phyloP scores from a whole-genome alignment of 2,797 vertebrate genomes.

The Helicolenus hilgendorfi region DNA sequence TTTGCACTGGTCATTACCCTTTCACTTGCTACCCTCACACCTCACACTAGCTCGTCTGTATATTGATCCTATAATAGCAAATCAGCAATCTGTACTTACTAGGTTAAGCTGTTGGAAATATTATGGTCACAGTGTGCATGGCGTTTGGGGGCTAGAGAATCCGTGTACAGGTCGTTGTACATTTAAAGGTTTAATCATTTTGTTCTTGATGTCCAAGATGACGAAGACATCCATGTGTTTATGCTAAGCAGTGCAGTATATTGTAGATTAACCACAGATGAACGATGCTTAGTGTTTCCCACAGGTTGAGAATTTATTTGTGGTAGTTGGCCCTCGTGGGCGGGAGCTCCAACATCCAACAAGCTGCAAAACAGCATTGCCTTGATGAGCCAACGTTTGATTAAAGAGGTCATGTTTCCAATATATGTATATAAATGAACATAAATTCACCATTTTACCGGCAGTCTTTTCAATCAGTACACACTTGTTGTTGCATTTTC shows the following conservation, averaged over 20 bases:
- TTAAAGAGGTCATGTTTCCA: slow-evolving; percentile 27
- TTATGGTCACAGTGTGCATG: slow-evolving; percentile 80
- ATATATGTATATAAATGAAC: slow-evolving; percentile 41
- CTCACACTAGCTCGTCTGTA: slow-evolving; percentile 39
- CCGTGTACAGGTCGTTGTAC: slow-evolving; percentile 46
- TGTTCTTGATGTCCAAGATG: slow-evolving; percentile 52
- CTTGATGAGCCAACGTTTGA: slow-evolving; percentile 26
- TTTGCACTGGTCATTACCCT: slow-evolving; percentile 63
- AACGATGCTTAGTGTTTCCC: slow-evolving; percentile 66
- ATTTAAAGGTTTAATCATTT: slow-evolving; percentile 57
- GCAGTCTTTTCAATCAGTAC: slow-evolving; percentile 1
- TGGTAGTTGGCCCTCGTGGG: slow-evolving; percentile 12
- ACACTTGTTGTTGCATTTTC: slow-evolving; percentile 13
- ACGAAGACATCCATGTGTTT: slow-evolving; percentile 65
- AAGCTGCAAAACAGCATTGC: slow-evolving; percentile 44
- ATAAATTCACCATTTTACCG: slow-evolving; percentile 25
- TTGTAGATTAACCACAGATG: slow-evolving; percentile 78
- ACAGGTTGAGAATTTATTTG: slow-evolving; percentile 59
- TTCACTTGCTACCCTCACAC: slow-evolving; percentile 45
- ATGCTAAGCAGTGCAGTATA: slow-evolving; percentile 56
- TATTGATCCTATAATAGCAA: slow-evolving; percentile 65
- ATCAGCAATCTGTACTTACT: slow-evolving; percentile 57
- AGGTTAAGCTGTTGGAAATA: slow-evolving; percentile 58
- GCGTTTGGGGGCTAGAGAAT: slow-evolving; percentile 56
- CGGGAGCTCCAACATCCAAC: slow-evolving; percentile 17